Percentiles rank a stretch among this genome's conserved stretches.
Evolutionary conservation across 2,797 vertebrate species (phyloP).

Genomic region (Schizopygopsis malacanthus): DNA sequence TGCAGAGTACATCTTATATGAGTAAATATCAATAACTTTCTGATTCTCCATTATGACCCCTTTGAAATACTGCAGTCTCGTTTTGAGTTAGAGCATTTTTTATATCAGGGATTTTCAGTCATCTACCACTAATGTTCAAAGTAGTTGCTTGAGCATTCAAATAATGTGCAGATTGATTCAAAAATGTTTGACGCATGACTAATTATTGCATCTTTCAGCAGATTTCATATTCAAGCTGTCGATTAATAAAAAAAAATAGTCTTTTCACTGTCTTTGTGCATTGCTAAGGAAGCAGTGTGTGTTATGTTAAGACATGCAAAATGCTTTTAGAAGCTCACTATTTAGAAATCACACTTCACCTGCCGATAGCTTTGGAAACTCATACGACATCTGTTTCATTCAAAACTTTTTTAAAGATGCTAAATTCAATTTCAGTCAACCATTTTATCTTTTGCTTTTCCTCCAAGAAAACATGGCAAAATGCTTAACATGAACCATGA

Average conservation of each 20-base stretch:
- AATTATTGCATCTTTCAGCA: not conserved
- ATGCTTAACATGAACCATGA: not conserved
- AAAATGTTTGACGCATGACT: not conserved
- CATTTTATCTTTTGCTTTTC: conserved; percentile 18
- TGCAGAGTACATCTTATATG: too few species aligned
- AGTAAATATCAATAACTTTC: too few species aligned
- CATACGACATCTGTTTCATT: conserved; percentile 12
- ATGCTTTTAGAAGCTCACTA: conserved; percentile 3
- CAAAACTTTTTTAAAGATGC: not conserved
- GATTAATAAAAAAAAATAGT: not conserved
- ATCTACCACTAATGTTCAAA: not conserved
- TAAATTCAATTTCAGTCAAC: conserved; percentile 14
- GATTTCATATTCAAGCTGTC: not conserved
- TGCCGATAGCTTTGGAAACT: not conserved
- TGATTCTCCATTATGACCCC: too few species aligned
- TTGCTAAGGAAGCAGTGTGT: not conserved
- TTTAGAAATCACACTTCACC: conserved; percentile 6
- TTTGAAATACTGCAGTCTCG: not conserved
- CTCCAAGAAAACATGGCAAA: not conserved
- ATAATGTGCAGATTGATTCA: not conserved
- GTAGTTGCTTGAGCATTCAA: not conserved
- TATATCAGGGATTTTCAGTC: not conserved
- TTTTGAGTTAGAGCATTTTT: not conserved
- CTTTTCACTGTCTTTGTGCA: not conserved
- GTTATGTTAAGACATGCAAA: conserved; percentile 11